These are phyloP conservation scores for Sclerodermus sp. DNA, from an alignment of 2,888 invertebrate species.

Conservation along the genomic window DNA sequence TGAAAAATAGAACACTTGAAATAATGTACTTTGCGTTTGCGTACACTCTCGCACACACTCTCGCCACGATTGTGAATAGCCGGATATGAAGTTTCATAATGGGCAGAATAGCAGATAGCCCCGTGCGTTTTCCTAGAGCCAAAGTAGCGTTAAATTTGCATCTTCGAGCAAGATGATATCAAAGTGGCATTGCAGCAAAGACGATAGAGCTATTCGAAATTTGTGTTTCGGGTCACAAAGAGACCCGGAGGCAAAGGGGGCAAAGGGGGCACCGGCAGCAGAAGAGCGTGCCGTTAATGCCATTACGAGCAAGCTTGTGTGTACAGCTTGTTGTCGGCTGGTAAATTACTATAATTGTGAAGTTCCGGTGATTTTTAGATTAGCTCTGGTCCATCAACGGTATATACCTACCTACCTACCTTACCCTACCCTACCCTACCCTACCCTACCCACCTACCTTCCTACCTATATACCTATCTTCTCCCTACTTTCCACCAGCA, in stretches of 20 bases:
- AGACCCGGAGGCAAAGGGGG: slow-evolving; percentile 39
- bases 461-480: no score
- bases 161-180: background rate
- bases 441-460: no score
- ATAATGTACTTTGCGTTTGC: no score
- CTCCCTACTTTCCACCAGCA: background rate
- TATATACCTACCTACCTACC: slow-evolving; percentile 38
- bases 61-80: no score
- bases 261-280: slow-evolving; percentile 6
- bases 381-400: slow-evolving; percentile 56
- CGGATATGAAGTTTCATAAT: no score
- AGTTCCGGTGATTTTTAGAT: slow-evolving; percentile 58
- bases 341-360: slow-evolving; percentile 57
- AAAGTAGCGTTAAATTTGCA: no score
- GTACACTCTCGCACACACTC: no score
- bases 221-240: slow-evolving; percentile 11
- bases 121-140: no score
- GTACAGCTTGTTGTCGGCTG: slow-evolving; percentile 55
- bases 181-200: background rate
- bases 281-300: slow-evolving; percentile 35
- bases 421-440: slow-evolving; percentile 14
- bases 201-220: background rate
- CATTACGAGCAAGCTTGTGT: slow-evolving; percentile 41
- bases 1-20: no score
- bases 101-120: no score